Percentiles rank a stretch among this genome's conserved stretches.
Evolutionary conservation across 2,797 vertebrate species (phyloP).

Genomic region (Aphelocoma californica): DNA sequence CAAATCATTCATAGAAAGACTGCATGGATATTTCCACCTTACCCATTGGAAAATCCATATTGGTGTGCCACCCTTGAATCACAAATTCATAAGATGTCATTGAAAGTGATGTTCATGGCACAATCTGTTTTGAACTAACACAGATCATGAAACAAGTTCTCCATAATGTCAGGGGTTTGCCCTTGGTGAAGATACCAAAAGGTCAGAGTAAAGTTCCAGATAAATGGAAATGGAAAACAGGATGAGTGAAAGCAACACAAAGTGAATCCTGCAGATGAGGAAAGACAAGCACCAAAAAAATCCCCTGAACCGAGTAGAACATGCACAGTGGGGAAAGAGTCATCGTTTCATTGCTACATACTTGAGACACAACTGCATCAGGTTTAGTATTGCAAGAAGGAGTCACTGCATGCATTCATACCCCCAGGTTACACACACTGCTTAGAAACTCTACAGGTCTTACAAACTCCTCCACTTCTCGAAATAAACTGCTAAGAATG

Average conservation of each 20-base stretch:
- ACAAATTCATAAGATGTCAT: not conserved
- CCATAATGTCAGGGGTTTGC: not conserved
- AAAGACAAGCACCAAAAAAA: not conserved
- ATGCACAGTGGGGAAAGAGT: not conserved
- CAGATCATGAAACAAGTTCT: not conserved
- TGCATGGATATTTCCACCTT: not conserved
- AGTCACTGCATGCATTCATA: not conserved
- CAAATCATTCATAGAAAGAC: not conserved
- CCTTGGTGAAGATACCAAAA: not conserved
- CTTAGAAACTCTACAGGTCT: not conserved
- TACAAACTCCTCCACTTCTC: not conserved
- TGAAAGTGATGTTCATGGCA: not conserved
- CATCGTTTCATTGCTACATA: not conserved
- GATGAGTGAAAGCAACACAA: not conserved
- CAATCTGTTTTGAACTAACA: not conserved
- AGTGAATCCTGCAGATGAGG: not conserved
- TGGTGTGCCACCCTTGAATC: not conserved
- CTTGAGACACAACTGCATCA: not conserved
- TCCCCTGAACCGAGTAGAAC: rapidly evolving
- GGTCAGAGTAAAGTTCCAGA: not conserved
- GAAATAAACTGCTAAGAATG: not conserved
- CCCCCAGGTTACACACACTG: not conserved
- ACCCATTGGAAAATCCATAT: not conserved
- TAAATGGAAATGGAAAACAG: not conserved
- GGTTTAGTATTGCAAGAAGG: not conserved